Conservation (phyloP, 2,888 invertebrate genomes). For the Harpalus rufipes region DNA sequence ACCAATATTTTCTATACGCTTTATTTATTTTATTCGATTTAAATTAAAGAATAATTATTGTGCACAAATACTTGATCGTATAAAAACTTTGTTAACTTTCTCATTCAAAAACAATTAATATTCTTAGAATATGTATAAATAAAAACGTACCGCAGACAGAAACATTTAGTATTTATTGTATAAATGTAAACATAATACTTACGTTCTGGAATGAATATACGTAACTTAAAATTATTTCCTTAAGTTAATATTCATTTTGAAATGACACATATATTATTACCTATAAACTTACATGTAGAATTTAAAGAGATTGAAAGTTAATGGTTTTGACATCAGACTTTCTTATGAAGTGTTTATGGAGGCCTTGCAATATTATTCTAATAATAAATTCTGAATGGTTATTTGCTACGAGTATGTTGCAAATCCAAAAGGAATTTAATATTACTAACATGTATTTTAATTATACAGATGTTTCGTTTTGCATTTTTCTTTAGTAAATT, state of each 20-base stretch:
- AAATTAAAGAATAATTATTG: neutral
- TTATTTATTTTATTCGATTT: neutral
- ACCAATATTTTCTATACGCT: neutral
- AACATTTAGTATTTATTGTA: neutral
- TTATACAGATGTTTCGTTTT: too few species aligned
- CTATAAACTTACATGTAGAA: neutral
- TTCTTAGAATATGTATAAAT: neutral
- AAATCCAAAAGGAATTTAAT: too few species aligned
- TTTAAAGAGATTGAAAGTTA: conserved; percentile 29
- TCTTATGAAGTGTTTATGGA: too few species aligned
- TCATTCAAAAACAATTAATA: neutral
- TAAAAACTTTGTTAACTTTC: neutral
- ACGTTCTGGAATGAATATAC: neutral
- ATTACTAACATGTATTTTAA: too few species aligned
- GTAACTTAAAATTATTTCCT: neutral
- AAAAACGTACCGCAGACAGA: neutral
- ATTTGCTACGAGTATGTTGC: too few species aligned
- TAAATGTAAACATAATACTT: neutral
- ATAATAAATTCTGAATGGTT: too few species aligned
- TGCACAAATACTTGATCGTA: neutral
- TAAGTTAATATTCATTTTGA: neutral
- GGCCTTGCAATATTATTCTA: too few species aligned
- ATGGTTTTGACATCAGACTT: neutral
- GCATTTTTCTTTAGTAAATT: too few species aligned
- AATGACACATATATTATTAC: conserved; percentile 13